Evolutionary conservation across 2,888 invertebrate genomes (phyloP).

Genomic region (Abscondita cerata): DNA sequence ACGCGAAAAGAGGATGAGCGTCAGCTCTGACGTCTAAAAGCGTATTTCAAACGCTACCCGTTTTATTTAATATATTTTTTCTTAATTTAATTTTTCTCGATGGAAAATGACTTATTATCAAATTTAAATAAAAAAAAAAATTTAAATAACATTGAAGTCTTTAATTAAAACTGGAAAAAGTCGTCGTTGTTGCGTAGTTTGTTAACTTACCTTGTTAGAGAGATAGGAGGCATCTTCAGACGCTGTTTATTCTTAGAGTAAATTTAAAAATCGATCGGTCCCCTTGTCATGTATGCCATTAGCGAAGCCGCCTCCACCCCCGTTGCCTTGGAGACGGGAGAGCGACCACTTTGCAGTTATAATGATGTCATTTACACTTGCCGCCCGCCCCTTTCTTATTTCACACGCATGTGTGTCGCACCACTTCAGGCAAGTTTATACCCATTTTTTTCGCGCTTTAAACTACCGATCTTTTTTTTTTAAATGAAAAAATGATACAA

Average conservation of each 20-base stretch:
- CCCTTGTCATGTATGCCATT: conserved; percentile 62
- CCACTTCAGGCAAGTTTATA: conserved; percentile 24
- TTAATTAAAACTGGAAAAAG: background rate
- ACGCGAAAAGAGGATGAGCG: conserved; percentile 3
- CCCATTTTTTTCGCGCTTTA: conserved; percentile 17
- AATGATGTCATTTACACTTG: conserved; percentile 63
- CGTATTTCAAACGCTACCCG: conserved; percentile 5
- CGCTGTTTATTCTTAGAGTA: conserved; percentile 58
- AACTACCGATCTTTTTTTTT: conserved; percentile 21
- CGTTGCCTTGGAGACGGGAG: conserved; percentile 60
- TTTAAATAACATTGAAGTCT: background rate
- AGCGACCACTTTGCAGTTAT: conserved; percentile 62
- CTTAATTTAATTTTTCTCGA: background rate
- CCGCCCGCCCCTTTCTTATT: conserved; percentile 58
- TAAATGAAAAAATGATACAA: background rate
- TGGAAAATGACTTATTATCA: background rate
- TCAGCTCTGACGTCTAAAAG: conserved; percentile 5
- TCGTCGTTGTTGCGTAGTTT: conserved; percentile 22
- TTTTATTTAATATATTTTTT: conserved; percentile 2
- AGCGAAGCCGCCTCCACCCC: conserved; percentile 52
- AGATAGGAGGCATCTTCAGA: conserved; percentile 38
- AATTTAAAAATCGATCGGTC: conserved; percentile 61
- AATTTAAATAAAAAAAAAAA: background rate
- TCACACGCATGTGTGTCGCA: conserved; percentile 55
- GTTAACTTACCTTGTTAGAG: conserved; percentile 36